Conservation (phyloP, 2,797 vertebrate species). For the Ctenosaura bakeri region DNA sequence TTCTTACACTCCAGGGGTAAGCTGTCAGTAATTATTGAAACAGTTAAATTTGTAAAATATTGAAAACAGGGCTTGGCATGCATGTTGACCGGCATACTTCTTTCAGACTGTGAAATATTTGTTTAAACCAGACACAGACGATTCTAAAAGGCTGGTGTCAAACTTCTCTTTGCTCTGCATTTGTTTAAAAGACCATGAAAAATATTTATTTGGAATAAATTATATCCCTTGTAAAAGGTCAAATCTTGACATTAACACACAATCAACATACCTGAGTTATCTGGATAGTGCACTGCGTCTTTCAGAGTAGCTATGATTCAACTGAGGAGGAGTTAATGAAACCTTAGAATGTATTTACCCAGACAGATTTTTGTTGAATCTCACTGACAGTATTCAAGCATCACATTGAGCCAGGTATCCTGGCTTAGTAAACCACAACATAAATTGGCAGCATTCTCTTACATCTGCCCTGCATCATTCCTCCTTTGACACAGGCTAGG, state of each 20-base stretch:
- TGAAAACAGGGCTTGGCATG: background rate
- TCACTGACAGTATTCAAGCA: background rate
- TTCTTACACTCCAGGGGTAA: constrained; percentile 2
- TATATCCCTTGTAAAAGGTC: background rate
- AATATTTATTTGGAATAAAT: background rate
- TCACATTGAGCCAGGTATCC: background rate
- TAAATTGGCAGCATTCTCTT: background rate
- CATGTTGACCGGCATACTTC: background rate
- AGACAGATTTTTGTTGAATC: background rate
- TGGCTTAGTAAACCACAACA: background rate
- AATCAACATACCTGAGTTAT: background rate
- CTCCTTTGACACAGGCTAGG: too few relatives aligned
- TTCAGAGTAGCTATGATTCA: background rate
- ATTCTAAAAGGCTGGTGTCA: background rate
- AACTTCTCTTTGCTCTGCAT: background rate
- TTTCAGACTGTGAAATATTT: background rate
- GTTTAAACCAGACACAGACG: background rate
- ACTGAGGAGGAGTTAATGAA: background rate
- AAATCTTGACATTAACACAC: background rate
- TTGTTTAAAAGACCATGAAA: background rate
- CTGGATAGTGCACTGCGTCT: background rate
- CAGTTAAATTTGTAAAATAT: background rate
- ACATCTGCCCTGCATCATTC: background rate
- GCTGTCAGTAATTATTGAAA: constrained; percentile 4
- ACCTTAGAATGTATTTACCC: background rate